Conservation (phyloP, 1,140 invertebrate species). For the Drosophila carrolli region DNA sequence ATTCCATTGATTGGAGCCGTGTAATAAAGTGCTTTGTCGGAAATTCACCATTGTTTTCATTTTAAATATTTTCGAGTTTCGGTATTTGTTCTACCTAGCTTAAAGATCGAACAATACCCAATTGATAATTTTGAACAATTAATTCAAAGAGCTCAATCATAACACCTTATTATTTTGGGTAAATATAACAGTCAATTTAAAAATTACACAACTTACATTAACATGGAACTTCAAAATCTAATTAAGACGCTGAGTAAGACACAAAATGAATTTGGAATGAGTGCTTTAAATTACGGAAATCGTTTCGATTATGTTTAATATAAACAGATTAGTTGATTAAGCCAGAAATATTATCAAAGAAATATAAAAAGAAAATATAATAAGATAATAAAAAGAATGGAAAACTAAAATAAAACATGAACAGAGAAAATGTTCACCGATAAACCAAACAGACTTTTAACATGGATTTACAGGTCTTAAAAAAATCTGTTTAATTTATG, state of each 20-base stretch:
- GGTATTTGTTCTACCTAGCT: not conserved
- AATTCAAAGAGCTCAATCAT: not conserved
- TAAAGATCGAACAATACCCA: not conserved
- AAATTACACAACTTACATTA: too few species aligned
- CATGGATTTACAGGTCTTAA: slow-evolving; percentile 12
- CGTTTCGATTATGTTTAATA: not conserved
- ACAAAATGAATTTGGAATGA: not conserved
- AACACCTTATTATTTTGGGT: too few species aligned
- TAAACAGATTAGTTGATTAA: not conserved
- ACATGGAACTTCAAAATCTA: too few species aligned
- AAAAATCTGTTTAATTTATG: slow-evolving; percentile 5
- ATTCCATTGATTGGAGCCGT: slow-evolving; percentile 4
- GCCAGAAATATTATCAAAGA: not conserved
- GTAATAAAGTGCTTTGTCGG: slow-evolving; percentile 4
- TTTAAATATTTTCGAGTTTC: slow-evolving; percentile 19
- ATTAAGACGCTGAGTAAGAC: too few species aligned
- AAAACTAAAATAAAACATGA: slow-evolving; percentile 14
- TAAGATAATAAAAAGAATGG: not conserved
- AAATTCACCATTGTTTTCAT: slow-evolving; percentile 12
- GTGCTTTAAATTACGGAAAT: not conserved
- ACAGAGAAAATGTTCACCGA: not conserved
- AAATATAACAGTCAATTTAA: not conserved
- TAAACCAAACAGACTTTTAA: slow-evolving; percentile 14
- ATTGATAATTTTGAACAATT: too few species aligned
- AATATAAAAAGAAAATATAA: too few species aligned